phyloP scores from a whole-genome alignment of 2,888 invertebrate species.

The Erynnis tages region DNA sequence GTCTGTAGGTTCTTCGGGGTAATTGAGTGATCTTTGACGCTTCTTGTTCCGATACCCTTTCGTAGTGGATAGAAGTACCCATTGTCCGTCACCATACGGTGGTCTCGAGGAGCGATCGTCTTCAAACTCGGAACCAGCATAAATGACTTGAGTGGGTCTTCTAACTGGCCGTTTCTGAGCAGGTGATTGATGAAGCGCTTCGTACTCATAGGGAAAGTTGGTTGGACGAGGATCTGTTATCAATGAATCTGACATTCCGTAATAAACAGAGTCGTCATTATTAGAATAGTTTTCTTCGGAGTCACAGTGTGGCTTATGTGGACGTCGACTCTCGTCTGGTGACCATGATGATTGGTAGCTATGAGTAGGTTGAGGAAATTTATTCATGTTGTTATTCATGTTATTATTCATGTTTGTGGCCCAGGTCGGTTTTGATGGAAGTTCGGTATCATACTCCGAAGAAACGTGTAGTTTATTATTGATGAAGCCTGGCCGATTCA shows the following conservation, averaged over 20 bases:
- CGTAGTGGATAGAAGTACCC: slow-evolving; percentile 89
- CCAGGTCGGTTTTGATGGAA: slow-evolving; percentile 69
- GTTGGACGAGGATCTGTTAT: slow-evolving; percentile 75
- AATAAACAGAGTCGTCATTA: slow-evolving; percentile 60
- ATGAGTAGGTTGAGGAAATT: slow-evolving; percentile 49
- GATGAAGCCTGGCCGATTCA: slow-evolving; percentile 61
- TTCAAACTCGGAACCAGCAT: slow-evolving; percentile 69
- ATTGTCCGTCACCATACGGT: slow-evolving; percentile 86
- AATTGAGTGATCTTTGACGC: slow-evolving; percentile 65
- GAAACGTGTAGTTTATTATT: slow-evolving; percentile 64
- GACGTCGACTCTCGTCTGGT: slow-evolving; percentile 66
- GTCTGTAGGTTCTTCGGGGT: slow-evolving; percentile 46
- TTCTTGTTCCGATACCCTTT: slow-evolving; percentile 85
- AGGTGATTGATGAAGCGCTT: slow-evolving; percentile 63
- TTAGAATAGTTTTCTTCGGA: slow-evolving; percentile 53
- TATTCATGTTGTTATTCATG: slow-evolving; percentile 44
- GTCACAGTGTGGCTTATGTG: slow-evolving; percentile 70
- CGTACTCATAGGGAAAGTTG: slow-evolving; percentile 73
- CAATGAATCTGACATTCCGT: slow-evolving; percentile 67
- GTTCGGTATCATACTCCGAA: slow-evolving; percentile 60
- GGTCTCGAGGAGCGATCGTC: slow-evolving; percentile 82
- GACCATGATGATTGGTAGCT: slow-evolving; percentile 60
- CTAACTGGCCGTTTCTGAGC: slow-evolving; percentile 60
- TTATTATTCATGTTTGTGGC: slow-evolving; percentile 44
- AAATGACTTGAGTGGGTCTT: slow-evolving; percentile 73